These are phyloP conservation scores for Pristionchus entomophagus DNA, from an alignment of 2,888 invertebrate genomes.

Conservation along the genomic window DNA sequence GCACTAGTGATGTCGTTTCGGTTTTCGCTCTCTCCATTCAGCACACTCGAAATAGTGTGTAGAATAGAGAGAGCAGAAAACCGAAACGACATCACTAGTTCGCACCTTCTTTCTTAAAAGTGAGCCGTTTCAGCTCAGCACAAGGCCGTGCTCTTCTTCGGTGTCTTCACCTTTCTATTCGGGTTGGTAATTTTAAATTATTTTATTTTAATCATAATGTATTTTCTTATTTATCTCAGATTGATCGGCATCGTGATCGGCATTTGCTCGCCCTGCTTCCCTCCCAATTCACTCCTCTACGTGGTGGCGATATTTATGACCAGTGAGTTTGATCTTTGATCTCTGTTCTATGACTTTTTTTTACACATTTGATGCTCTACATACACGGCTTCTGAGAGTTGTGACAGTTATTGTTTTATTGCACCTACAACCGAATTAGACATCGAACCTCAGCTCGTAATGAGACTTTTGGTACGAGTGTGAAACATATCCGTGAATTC, in stretches of 20 bases:
- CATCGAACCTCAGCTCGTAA: background rate
- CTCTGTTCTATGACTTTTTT: too few species aligned
- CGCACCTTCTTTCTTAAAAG: too few species aligned
- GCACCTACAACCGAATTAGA: background rate
- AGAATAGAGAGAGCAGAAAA: too few species aligned
- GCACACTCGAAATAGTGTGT: too few species aligned
- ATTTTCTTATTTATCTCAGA: too few species aligned
- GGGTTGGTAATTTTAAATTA: slow-evolving; percentile 44
- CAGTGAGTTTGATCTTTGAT: slow-evolving; percentile 48
- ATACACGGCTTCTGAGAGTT: too few species aligned
- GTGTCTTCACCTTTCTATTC: slow-evolving; percentile 65
- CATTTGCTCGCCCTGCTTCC: slow-evolving; percentile 66
- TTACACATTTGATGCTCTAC: too few species aligned
- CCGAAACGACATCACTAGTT: too few species aligned
- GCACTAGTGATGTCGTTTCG: too few species aligned
- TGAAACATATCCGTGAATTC: too few species aligned
- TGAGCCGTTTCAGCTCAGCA: slow-evolving; percentile 66
- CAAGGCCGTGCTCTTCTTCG: slow-evolving; percentile 67
- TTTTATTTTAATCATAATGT: slow-evolving; percentile 49
- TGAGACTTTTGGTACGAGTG: background rate
- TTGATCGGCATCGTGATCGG: too few species aligned
- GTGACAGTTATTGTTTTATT: background rate
- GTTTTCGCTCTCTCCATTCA: too few species aligned
- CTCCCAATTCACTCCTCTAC: slow-evolving; percentile 64
- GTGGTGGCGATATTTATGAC: slow-evolving; percentile 67